These are phyloP conservation scores for Neopipo cinnamomea DNA, from an alignment of 2,113 vertebrate genomes.

Conservation along the genomic window DNA sequence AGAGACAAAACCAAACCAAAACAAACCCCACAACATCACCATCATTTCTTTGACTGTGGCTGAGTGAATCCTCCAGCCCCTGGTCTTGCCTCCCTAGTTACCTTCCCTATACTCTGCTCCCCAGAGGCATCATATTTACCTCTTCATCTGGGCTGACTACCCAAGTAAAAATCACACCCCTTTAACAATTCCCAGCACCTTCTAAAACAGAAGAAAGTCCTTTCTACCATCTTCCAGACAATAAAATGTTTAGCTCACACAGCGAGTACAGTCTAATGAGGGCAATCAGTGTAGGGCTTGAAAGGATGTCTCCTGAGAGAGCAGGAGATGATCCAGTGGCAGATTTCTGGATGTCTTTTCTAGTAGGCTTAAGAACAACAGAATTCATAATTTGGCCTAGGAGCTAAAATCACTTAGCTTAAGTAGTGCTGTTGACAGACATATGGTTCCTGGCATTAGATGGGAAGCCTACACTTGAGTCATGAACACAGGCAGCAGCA, in stretches of 20 bases:
- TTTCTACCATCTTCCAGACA: neutral
- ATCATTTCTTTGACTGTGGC: neutral
- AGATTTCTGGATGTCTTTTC: slow-evolving; percentile 24
- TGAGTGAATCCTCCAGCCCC: neutral
- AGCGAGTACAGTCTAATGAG: neutral
- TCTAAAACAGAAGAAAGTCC: neutral
- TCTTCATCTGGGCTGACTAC: neutral
- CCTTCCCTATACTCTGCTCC: neutral
- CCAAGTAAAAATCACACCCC: neutral
- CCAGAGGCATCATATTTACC: neutral
- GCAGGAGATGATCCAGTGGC: neutral
- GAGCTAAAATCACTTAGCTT: slow-evolving; percentile 21
- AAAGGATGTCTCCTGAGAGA: neutral
- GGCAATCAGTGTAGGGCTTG: neutral
- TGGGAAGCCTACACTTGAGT: neutral
- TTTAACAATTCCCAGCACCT: neutral
- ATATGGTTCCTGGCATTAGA: neutral
- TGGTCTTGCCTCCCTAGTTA: neutral
- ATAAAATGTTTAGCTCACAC: neutral
- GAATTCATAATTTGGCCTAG: slow-evolving; percentile 18
- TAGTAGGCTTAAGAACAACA: neutral
- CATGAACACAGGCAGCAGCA: neutral
- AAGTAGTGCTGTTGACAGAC: neutral
- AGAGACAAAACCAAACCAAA: neutral
- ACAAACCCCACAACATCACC: neutral